Evolutionary conservation across 2,888 invertebrate species (phyloP).

Genomic region (Drosophila setosimentum): DNA sequence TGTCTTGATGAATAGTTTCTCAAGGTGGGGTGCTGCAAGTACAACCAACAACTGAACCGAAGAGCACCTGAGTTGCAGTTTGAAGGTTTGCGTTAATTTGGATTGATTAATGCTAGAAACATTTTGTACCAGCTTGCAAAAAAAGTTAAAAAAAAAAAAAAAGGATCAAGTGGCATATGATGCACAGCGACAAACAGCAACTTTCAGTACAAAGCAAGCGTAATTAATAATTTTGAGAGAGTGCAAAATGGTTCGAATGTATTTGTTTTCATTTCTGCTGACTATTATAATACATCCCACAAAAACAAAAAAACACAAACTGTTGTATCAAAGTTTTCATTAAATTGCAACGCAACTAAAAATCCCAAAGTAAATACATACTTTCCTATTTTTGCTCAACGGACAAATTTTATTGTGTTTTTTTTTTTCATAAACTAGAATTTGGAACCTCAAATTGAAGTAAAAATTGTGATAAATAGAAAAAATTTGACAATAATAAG

Average conservation of each 20-base stretch:
- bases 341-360: not conserved
- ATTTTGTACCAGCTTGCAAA: slow-evolving; percentile 7
- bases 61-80: slow-evolving; percentile 27
- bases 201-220: slow-evolving; percentile 15
- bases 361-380: not conserved
- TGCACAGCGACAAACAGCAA: slow-evolving; percentile 31
- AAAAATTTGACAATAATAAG: not conserved
- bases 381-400: not conserved
- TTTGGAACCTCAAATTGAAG: not conserved
- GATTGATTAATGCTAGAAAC: slow-evolving; percentile 48
- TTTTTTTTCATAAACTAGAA: not conserved
- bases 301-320: not conserved
- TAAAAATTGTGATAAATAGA: not conserved
- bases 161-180: slow-evolving; percentile 18
- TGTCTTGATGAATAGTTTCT: slow-evolving; percentile 28
- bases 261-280: not conserved
- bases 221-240: slow-evolving; percentile 45
- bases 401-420: not conserved
- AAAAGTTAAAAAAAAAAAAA: not conserved
- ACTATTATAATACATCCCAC: not conserved
- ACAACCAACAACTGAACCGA: slow-evolving; percentile 7
- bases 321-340: too few species aligned
- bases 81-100: slow-evolving; percentile 38
- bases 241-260: not conserved
- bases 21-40: slow-evolving; percentile 3